Evolutionary conservation across 92 coral and sea anemone genomes (phyloP).

Genomic region (Porites cylindrica): DNA sequence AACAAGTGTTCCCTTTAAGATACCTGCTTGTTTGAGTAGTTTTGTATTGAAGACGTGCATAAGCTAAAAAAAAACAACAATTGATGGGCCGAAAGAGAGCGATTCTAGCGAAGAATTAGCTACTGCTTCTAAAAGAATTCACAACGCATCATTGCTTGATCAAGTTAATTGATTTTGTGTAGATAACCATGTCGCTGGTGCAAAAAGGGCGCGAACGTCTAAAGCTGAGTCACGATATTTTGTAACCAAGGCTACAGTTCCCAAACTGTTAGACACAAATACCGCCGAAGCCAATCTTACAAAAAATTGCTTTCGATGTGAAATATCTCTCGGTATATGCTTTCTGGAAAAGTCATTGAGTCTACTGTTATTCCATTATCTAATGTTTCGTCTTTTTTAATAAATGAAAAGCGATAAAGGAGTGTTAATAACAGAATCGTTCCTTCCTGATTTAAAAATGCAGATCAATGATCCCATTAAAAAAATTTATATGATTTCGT

Average conservation of each 20-base stretch:
- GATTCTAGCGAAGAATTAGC: not conserved
- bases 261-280: conserved; percentile 5
- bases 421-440: conserved; percentile 2
- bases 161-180: conserved; percentile 46
- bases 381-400: too few relatives aligned
- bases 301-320: conserved; percentile 7
- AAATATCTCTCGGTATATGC: not conserved
- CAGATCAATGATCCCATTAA: not conserved
- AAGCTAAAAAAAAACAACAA: not conserved
- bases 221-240: conserved; percentile 57
- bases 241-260: conserved; percentile 29
- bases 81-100: not conserved
- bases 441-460: not conserved
- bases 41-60: conserved; percentile 1
- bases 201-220: conserved; percentile 13
- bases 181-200: conserved; percentile 31
- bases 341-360: not conserved
- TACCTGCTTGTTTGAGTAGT: not conserved
- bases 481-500: not conserved
- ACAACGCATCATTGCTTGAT: conserved; percentile 49
- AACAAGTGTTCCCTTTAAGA: conserved; percentile 17
- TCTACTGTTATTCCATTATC: not conserved
- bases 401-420: too few relatives aligned
- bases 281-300: conserved; percentile 51
- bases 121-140: conserved; percentile 9